Base-by-base conservation (phyloP, 1,140 invertebrate genomes). In the Geopemphigus sp. region DNA sequence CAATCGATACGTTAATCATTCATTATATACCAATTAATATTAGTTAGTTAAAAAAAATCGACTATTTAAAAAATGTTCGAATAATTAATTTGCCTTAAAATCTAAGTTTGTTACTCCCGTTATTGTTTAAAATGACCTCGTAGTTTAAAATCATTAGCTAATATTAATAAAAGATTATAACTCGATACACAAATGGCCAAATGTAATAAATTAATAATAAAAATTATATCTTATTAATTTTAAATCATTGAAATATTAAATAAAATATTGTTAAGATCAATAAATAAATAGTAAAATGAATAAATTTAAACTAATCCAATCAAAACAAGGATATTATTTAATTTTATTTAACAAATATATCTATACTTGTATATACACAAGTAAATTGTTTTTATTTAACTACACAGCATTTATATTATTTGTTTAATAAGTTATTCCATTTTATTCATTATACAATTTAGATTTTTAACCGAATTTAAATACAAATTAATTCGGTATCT, bases 121-220 rank as follows among this genome's bases (percentile, higher is more conserved):
- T 26, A 14, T 59, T 32, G 15, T 39, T 64, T 8, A 6, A 64
- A 64, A 64, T 64, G 39, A 64, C 39, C 19, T 22, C 63, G 39
- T 39, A 39, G 8, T 64, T 45, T 45, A 22, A 64, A 64, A 22
- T 64, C 17, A 29, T 64, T 64, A 64, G 19, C 29, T n/a, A 26
- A 1, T 29, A 61, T 61, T 61, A 61, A 26, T 61, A n/a, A n/a
- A n/a, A n/a, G n/a, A n/a, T n/a, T n/a, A n/a, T n/a, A 15, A 61
- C 61, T 17, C 17, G n/a, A 39, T 39, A 39, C 29, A 64, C 10
- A 19, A 32, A 26, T 64, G 61, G 29, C 19, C 61, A 64, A 64
- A 64, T 64, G 32, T 64, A 32, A 64, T 59, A 14, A 59, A 32
- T 64, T n/a, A n/a, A 32, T 39, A 63, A 63, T 24, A 26, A n/a